phyloP scores from a whole-genome alignment of 2,888 invertebrate genomes.

The Muschampia staudingeri region DNA sequence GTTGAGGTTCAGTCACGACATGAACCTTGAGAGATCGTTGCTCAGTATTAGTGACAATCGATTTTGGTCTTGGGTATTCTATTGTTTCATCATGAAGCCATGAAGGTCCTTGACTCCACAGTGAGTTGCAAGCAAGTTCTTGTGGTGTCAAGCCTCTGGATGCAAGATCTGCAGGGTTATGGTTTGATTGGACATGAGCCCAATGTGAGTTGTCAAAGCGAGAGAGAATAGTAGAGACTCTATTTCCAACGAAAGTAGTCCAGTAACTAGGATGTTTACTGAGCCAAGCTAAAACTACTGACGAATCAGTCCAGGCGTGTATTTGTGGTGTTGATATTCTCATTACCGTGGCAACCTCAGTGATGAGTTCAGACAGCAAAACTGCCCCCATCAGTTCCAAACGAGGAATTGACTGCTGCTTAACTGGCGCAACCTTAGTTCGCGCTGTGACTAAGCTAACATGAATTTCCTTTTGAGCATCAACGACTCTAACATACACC shows the following conservation, averaged over 20 bases:
- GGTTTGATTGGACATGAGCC: not conserved
- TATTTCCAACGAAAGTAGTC: not conserved
- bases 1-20: slow-evolving; percentile 4
- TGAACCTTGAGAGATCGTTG: not conserved
- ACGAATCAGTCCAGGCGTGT: not conserved
- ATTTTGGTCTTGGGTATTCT: slow-evolving; percentile 5
- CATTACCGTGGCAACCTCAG: slow-evolving; percentile 1
- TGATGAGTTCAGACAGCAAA: not conserved
- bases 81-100: not conserved
- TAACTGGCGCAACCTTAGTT: not conserved
- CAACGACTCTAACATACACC: not conserved
- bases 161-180: not conserved
- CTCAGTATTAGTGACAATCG: not conserved
- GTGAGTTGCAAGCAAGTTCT: not conserved
- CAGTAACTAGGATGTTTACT: slow-evolving; percentile 6
- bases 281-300: slow-evolving; percentile 5
- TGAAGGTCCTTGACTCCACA: slow-evolving; percentile 12
- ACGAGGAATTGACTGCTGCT: slow-evolving; percentile 4
- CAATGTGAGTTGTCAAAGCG: slow-evolving; percentile 4
- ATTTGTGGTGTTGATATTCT: not conserved
- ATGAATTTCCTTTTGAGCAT: not conserved
- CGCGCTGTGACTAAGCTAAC: not conserved
- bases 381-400: slow-evolving; percentile 1
- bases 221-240: not conserved
- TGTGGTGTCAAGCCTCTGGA: not conserved